phyloP scores from a whole-genome alignment of 2,113 vertebrate genomes.

The Tachuris rubrigastra region DNA sequence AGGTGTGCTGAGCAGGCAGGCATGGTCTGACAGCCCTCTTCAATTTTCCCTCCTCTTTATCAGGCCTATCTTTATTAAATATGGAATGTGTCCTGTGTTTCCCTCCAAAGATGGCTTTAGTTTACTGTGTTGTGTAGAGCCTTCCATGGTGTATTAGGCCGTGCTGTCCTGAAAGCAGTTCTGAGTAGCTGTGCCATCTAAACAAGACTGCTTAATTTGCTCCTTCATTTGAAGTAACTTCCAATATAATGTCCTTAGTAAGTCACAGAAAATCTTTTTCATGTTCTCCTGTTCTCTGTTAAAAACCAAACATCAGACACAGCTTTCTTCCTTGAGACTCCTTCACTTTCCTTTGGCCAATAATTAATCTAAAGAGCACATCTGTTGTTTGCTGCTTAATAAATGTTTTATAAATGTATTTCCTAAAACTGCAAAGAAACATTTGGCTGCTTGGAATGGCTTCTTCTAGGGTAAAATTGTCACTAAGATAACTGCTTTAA shows the following conservation, averaged over 20 bases:
- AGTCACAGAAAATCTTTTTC: not conserved
- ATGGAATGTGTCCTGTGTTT: not conserved
- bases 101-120: not conserved
- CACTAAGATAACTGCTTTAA: not conserved
- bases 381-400: not conserved
- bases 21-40: not conserved
- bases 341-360: not conserved
- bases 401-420: not conserved
- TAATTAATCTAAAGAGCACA: not conserved
- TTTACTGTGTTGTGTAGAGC: not conserved
- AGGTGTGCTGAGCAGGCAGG: fast-evolving
- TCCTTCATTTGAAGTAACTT: not conserved
- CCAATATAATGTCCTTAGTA: not conserved
- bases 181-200: not conserved
- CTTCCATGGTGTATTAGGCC: not conserved
- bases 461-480: not conserved
- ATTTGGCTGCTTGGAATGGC: not conserved
- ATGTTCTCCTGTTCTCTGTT: not conserved
- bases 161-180: not conserved
- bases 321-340: not conserved
- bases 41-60: not conserved
- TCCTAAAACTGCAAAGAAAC: not conserved
- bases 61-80: not conserved
- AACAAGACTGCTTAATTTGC: not conserved
- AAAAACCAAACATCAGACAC: not conserved